Conservation (phyloP, 35 echinoderm and acorn worm species). For the Apostichopus californicus region DNA sequence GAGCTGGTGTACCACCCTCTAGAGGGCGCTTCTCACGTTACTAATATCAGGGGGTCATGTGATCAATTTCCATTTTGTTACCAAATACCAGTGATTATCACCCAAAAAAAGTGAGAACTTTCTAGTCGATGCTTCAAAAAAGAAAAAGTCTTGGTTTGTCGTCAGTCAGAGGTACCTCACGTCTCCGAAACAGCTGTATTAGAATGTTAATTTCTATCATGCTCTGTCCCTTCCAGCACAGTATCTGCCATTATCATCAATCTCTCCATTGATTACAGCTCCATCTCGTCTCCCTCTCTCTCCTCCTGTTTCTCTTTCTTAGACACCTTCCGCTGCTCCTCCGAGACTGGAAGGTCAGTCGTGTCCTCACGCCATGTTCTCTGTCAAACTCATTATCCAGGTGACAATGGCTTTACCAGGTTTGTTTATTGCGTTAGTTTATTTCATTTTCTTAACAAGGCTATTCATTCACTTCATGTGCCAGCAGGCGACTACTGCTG, state of each 20-base stretch:
- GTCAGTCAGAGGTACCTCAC: background rate
- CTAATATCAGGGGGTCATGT: too few species aligned
- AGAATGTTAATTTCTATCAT: background rate
- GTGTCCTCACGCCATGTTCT: slow-evolving; percentile 42
- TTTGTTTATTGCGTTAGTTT: slow-evolving; percentile 35
- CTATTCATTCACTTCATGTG: background rate
- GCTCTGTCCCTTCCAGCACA: slow-evolving; percentile 24
- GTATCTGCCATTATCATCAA: slow-evolving; percentile 40
- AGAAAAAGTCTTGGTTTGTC: background rate
- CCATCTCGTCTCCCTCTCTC: background rate
- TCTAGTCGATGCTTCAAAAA: background rate
- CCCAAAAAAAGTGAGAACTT: background rate
- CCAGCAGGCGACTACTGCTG: background rate
- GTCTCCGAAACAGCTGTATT: background rate
- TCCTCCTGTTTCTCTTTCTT: background rate
- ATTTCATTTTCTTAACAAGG: slow-evolving; percentile 49
- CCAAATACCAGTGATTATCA: background rate
- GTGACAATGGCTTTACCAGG: slow-evolving; percentile 43
- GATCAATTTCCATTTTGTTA: background rate
- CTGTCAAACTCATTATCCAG: slow-evolving; percentile 40
- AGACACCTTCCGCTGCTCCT: slow-evolving; percentile 1
- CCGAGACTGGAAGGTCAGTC: slow-evolving; percentile 43
- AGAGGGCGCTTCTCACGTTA: too few species aligned
- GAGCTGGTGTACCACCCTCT: too few species aligned
- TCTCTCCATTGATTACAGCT: slow-evolving; percentile 4